phyloP scores from a whole-genome alignment of 35 echinoderm and acorn worm species.

The Lytechinus pictus region DNA sequence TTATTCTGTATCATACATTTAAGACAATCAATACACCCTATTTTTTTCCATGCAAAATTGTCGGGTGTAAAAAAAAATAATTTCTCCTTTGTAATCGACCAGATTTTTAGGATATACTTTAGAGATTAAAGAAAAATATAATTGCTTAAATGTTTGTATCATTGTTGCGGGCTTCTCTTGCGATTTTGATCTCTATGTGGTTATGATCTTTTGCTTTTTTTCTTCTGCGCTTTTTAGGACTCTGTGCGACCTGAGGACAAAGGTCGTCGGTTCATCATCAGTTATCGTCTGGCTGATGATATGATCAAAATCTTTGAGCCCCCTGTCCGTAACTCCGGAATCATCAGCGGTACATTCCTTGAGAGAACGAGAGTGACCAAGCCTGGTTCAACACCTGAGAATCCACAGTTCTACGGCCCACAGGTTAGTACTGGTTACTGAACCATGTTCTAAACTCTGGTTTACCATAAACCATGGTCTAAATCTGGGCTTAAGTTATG shows the following conservation, averaged over 20 bases:
- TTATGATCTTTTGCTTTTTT: neutral
- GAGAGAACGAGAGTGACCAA: conserved; percentile 87
- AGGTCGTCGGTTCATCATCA: conserved; percentile 95
- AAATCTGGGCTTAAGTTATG: too few relatives aligned
- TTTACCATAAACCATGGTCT: too few relatives aligned
- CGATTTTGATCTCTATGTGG: neutral
- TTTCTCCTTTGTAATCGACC: neutral
- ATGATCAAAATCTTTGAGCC: conserved; percentile 99
- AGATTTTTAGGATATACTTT: neutral
- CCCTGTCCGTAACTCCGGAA: conserved; percentile 94
- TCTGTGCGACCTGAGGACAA: conserved; percentile 93
- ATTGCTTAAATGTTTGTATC: neutral
- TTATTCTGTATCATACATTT: too few relatives aligned
- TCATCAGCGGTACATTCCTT: conserved; percentile 88
- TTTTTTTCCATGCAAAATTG: too few relatives aligned
- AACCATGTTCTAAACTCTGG: too few relatives aligned
- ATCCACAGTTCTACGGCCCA: conserved; percentile 87
- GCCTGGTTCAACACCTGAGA: conserved; percentile 71
- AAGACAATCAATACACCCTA: too few relatives aligned
- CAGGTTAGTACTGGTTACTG: neutral
- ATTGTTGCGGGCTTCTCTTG: neutral
- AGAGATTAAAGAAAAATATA: neutral
- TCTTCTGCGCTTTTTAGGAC: conserved; percentile 57
- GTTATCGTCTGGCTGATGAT: conserved; percentile 92
- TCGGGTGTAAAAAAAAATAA: too few relatives aligned